Percentiles rank a stretch among this genome's conserved stretches.
phyloP scores from a whole-genome alignment of 2,113 vertebrate genomes.

The Amblyopsis rosae region DNA sequence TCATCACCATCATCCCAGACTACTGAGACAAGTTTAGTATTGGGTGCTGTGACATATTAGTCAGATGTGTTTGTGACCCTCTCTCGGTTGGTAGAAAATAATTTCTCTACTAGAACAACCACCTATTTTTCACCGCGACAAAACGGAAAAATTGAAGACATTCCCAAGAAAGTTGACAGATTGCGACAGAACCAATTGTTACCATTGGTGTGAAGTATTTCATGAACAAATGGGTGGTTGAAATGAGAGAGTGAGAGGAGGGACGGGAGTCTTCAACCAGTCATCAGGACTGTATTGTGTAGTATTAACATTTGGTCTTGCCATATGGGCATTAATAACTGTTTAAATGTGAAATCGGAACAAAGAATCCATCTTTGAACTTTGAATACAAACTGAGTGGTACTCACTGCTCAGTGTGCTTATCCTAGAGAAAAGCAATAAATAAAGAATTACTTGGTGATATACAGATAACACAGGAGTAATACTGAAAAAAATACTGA shows the following conservation, averaged over 20 bases:
- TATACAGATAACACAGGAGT: slow-evolving; percentile 6
- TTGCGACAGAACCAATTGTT: too few relatives aligned
- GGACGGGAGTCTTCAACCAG: background rate
- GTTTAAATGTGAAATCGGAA: slow-evolving; percentile 12
- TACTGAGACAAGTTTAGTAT: too few relatives aligned
- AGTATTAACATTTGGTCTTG: slow-evolving; percentile 6
- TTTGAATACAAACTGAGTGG: background rate
- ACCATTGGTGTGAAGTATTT: too few relatives aligned
- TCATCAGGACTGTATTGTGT: background rate
- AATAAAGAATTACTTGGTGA: background rate
- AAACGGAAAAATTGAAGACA: too few relatives aligned
- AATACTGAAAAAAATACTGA: background rate
- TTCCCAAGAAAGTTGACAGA: too few relatives aligned
- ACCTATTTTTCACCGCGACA: too few relatives aligned
- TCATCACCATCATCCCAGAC: too few relatives aligned
- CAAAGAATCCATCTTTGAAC: slow-evolving; percentile 1
- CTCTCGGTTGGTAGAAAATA: too few relatives aligned
- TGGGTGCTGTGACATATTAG: too few relatives aligned
- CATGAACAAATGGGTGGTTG: too few relatives aligned
- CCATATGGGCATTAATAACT: slow-evolving; percentile 25
- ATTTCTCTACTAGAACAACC: too few relatives aligned
- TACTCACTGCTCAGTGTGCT: background rate
- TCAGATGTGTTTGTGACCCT: too few relatives aligned
- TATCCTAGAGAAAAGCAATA: background rate
- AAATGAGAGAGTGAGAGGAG: background rate